Evolutionary conservation across 92 coral and sea anemone genomes (phyloP).

Genomic region (Pocillopora grandis): DNA sequence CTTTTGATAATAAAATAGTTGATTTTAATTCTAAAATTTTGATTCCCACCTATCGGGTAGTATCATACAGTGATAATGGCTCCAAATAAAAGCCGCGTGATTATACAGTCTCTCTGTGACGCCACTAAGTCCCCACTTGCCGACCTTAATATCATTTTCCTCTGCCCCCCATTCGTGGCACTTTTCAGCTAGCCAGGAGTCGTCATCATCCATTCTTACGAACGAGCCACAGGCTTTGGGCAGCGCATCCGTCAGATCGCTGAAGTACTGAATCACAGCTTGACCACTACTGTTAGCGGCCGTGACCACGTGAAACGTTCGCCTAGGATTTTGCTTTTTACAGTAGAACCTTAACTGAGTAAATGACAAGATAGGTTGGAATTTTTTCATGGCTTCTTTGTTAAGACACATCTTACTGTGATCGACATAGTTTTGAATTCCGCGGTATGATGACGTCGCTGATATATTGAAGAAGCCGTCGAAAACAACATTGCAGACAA

Average conservation of each 20-base stretch:
- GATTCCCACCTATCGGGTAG: no score
- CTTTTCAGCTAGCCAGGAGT: slow-evolving; percentile 3
- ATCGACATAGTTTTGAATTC: not conserved
- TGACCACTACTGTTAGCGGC: slow-evolving; percentile 6
- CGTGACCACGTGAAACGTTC: slow-evolving; percentile 23
- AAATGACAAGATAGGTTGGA: not conserved
- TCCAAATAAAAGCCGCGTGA: slow-evolving; percentile 17
- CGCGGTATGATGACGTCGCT: slow-evolving; percentile 12
- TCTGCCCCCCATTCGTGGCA: slow-evolving; percentile 15
- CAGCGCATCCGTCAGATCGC: not conserved
- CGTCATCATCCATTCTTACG: not conserved
- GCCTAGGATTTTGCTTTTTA: not conserved
- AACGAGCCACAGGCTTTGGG: slow-evolving; percentile 25
- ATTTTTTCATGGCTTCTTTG: not conserved
- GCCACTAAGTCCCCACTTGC: not conserved
- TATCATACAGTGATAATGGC: no score
- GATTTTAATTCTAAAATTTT: no score
- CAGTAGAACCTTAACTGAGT: slow-evolving; percentile 29
- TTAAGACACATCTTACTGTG: not conserved
- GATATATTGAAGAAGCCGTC: not conserved
- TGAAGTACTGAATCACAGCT: slow-evolving; percentile 5
- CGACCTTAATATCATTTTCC: not conserved
- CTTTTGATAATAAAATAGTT: no score
- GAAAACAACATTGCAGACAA: slow-evolving; percentile 13
- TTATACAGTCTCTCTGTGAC: slow-evolving; percentile 6